These are phyloP conservation scores for Chrysina gloriosa DNA, from an alignment of 2,888 invertebrate species.

Conservation along the genomic window DNA sequence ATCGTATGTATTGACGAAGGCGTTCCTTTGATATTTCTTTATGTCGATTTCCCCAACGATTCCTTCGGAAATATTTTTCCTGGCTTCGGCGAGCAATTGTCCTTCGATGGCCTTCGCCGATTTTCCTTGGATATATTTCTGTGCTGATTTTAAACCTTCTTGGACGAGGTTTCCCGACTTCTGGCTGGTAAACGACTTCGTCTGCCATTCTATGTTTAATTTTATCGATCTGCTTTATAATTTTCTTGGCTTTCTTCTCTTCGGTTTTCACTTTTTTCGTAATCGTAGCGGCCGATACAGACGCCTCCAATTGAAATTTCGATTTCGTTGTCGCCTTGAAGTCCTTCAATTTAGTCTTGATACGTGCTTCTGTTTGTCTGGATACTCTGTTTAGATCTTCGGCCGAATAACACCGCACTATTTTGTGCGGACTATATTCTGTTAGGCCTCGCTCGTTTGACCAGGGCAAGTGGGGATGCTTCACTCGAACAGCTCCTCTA, in stretches of 20 bases:
- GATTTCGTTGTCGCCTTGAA: slow-evolving; percentile 72
- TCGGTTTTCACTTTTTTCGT: slow-evolving; percentile 73
- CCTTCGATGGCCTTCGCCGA: slow-evolving; percentile 80
- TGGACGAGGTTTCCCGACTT: slow-evolving; percentile 65
- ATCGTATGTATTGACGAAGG: slow-evolving; percentile 46
- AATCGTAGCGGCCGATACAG: slow-evolving; percentile 73
- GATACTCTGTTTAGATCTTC: slow-evolving; percentile 76
- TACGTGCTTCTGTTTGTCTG: slow-evolving; percentile 75
- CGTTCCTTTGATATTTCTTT: slow-evolving; percentile 52
- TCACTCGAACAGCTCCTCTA: slow-evolving; percentile 63
- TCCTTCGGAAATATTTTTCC: slow-evolving; percentile 67
- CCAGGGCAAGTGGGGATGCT: slow-evolving; percentile 78
- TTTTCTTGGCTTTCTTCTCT: slow-evolving; percentile 58
- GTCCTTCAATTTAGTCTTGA: slow-evolving; percentile 74
- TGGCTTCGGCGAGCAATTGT: slow-evolving; percentile 72
- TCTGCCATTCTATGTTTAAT: slow-evolving; percentile 63
- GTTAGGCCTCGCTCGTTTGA: slow-evolving; percentile 76
- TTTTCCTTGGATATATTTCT: slow-evolving; percentile 75
- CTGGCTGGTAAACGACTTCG: slow-evolving; percentile 65
- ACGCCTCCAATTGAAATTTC: slow-evolving; percentile 72
- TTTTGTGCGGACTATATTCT: slow-evolving; percentile 74
- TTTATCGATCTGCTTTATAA: slow-evolving; percentile 60
- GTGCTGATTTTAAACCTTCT: slow-evolving; percentile 61
- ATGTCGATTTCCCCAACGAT: slow-evolving; percentile 62
- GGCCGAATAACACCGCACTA: slow-evolving; percentile 74